Percentiles rank a stretch among this genome's conserved stretches.
Conservation (phyloP, 2,888 invertebrate genomes). For the Pachycephus smyrnensis region DNA sequence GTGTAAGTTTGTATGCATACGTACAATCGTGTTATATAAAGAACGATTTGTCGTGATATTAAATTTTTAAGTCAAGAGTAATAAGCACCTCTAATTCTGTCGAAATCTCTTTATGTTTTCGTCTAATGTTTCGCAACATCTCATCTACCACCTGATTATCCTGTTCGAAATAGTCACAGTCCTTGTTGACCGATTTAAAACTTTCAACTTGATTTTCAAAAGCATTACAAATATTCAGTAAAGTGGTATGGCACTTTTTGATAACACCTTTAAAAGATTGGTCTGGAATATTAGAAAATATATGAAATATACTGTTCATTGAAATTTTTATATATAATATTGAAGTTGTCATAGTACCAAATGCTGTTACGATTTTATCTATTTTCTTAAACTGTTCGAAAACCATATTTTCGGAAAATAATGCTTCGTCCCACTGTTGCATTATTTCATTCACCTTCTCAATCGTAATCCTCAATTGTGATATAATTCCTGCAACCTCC, state of each 20-base stretch:
- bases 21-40: no score
- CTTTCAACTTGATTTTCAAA: conserved; percentile 2
- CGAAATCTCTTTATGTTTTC: neutral
- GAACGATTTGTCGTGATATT: no score
- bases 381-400: conserved; percentile 15
- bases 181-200: neutral
- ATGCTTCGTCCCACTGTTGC: conserved; percentile 22
- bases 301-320: neutral
- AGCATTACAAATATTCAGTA: neutral
- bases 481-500: conserved; percentile 3
- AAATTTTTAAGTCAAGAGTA: neutral
- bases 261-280: neutral
- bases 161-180: neutral
- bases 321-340: neutral
- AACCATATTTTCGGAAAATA: conserved; percentile 13
- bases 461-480: conserved; percentile 2
- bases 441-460: conserved; percentile 27
- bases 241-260: neutral
- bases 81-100: neutral
- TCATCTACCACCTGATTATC: neutral
- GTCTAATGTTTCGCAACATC: neutral
- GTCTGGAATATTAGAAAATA: neutral
- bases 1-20: no score
- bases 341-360: neutral
- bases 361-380: neutral